Evolutionary conservation across 2,797 vertebrate species (phyloP).

Genomic region (Myotis daubentonii): DNA sequence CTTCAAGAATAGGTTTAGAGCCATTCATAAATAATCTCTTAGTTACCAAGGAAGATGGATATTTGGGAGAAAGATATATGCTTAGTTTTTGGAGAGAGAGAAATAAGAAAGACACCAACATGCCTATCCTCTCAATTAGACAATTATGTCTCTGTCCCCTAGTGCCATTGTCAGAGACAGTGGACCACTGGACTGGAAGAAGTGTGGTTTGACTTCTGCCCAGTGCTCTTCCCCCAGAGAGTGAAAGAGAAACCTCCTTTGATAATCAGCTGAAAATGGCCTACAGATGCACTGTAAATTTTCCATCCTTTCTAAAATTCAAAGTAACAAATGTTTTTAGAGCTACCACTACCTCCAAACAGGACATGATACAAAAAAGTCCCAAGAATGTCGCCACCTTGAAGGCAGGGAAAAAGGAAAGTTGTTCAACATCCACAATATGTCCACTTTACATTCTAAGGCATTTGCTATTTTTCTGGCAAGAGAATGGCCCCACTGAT

Average conservation of each 20-base stretch:
- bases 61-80: background rate
- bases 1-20: conserved; percentile 4
- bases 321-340: background rate
- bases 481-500: background rate
- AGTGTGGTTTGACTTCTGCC: background rate
- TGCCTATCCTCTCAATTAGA: background rate
- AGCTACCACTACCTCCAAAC: background rate
- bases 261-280: background rate
- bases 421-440: background rate
- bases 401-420: background rate
- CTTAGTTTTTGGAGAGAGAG: background rate
- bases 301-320: background rate
- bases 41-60: conserved; percentile 29
- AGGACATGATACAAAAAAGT: background rate
- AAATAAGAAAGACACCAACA: background rate
- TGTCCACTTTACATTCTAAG: background rate
- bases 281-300: background rate
- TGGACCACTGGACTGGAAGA: background rate
- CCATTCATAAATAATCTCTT: background rate
- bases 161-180: background rate
- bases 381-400: background rate
- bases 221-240: background rate
- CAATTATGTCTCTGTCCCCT: background rate
- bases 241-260: background rate
- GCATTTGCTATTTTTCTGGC: background rate